Conservation (phyloP, 2,797 vertebrate genomes). For the Strix occidentalis region DNA sequence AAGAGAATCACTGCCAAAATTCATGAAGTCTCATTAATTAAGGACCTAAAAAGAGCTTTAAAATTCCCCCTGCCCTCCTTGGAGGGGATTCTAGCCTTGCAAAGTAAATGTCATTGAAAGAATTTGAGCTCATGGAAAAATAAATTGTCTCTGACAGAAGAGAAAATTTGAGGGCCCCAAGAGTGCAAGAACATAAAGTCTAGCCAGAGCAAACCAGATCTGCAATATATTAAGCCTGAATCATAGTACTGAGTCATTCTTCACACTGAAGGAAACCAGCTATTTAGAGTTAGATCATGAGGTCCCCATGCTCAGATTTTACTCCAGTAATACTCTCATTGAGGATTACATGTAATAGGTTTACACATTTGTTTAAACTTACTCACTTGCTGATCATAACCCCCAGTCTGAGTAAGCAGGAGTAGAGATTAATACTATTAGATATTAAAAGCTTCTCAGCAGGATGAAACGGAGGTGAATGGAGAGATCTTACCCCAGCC, state of each 20-base stretch:
- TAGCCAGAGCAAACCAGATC: background rate
- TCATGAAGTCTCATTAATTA: background rate
- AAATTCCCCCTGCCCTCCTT: background rate
- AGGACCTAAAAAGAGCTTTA: background rate
- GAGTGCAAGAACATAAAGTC: background rate
- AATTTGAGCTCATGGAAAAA: conserved; percentile 15
- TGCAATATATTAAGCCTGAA: conserved; percentile 27
- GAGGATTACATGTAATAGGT: background rate
- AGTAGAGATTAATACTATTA: background rate
- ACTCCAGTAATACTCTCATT: background rate
- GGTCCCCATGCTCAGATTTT: background rate
- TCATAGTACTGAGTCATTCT: conserved; percentile 17
- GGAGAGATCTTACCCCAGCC: background rate
- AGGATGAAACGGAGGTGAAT: background rate
- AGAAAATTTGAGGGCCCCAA: conserved; percentile 16
- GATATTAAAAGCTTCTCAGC: background rate
- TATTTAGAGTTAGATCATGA: background rate
- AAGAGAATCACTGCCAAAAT: background rate
- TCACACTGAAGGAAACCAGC: background rate
- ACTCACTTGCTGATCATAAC: background rate
- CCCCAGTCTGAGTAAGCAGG: background rate
- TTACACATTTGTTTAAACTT: background rate
- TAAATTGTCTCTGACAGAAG: conserved; percentile 29
- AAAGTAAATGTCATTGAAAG: background rate
- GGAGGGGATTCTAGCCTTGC: background rate